Percentiles rank a stretch among this genome's conserved stretches.
Evolutionary conservation across 2,797 vertebrate species (phyloP).

Genomic region (Sebastes itinus): DNA sequence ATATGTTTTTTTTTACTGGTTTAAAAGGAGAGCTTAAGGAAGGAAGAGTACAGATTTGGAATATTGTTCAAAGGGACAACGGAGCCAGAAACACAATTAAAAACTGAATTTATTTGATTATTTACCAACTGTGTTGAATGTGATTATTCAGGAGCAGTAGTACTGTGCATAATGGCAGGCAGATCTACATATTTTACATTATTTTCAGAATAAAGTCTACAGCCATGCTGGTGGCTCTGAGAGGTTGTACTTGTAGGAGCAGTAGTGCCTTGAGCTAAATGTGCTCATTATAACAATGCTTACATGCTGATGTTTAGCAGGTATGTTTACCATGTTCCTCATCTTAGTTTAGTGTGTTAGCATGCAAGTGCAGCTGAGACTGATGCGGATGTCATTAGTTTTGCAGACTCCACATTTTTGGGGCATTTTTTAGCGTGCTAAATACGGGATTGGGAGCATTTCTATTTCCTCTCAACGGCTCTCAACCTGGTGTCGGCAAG

Average conservation of each 20-base stretch:
- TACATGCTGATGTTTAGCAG: neutral
- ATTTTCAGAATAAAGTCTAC: neutral
- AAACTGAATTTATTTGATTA: neutral
- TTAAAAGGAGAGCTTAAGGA: neutral
- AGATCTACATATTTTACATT: neutral
- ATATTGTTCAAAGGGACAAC: neutral
- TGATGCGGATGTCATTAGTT: neutral
- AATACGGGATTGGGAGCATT: no score
- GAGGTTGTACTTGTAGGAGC: neutral
- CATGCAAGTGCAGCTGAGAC: neutral
- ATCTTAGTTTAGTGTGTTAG: neutral
- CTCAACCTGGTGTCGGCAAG: no score
- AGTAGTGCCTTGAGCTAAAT: neutral
- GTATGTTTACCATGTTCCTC: neutral
- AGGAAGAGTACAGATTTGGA: slow-evolving; percentile 9
- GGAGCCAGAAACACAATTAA: neutral
- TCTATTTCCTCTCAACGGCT: no score
- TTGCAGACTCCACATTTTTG: no score
- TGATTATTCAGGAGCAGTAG: neutral
- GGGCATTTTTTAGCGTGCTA: no score
- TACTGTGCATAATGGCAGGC: neutral
- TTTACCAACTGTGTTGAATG: neutral
- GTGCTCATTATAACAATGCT: neutral
- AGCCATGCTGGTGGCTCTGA: neutral
- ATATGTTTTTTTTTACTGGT: neutral